Evolutionary conservation across 1,140 invertebrate species (phyloP), one percentile per base, ranked within the genome.

Genomic region (Phymorhynchus buccinoides): DNA sequence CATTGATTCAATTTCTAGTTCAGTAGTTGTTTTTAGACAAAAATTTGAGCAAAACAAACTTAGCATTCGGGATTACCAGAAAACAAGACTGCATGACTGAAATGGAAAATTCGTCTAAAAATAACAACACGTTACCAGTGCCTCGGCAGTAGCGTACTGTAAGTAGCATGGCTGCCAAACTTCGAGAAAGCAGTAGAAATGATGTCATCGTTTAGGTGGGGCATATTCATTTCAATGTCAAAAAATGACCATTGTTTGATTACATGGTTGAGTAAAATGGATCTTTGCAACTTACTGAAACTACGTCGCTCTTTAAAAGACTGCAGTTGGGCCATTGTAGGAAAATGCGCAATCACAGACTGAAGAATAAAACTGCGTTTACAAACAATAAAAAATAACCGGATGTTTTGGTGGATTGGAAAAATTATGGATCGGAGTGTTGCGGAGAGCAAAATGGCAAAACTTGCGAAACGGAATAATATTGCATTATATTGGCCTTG

Each of bases 231-330:
- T 32, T 35, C 35, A 71, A 71, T 37, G 27, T 35, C 18, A 71
- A 2, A 7, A 32, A 6, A 35, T 32, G 12, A 71, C 35, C 9
- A 35, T 14, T 37, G 30, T 71, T 35, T 12, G 12, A 18, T 37
- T n/a, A n/a, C 18, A 66, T 32, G 4, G 35, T 12, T 35, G 35
- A 71, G 12, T 35, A 35, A 71, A 32, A 32, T 2, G 12, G 12
- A n/a, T 44, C 37, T 77, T 84, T 9, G 18, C 79, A 44, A 83
- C 75, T 79, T 79, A 84, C 84, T 66, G 48, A 79, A 42, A 56
- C 75, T 84, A 32, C 84, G 79, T 84, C 84, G 48, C 52, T 84
- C 84, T 48, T 84, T 84, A 30, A 84, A 84, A 16, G 75, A 39
- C n/a, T 79, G 75, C n/a, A 30, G 41, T 79, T 62, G 75, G n/a